A percentile compares a stretch with the other conserved stretches of the same genome.
Evolutionary conservation across 2,113 vertebrate genomes (phyloP).

Genomic region (Nyctereutes procyonoides): DNA sequence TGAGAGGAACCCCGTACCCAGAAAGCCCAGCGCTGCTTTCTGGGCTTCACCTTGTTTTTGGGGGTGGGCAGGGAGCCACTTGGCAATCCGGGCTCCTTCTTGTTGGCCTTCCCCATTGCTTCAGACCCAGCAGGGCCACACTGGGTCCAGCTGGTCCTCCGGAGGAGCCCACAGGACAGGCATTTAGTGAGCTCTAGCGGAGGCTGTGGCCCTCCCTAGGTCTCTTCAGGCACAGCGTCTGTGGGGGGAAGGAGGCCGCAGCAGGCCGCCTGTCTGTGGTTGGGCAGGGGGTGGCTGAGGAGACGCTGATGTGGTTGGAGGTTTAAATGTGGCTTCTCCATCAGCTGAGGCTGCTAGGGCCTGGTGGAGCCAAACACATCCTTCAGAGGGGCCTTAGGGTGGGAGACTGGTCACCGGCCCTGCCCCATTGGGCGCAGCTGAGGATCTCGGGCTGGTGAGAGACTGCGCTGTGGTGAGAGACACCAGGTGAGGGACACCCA

Average conservation of each 20-base stretch:
- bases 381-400: not conserved
- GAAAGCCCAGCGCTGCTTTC: not conserved
- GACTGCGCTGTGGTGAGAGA: too few species aligned
- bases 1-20: not conserved
- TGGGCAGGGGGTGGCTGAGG: not conserved
- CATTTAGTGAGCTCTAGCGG: not conserved
- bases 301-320: conserved; percentile 29
- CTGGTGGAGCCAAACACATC: not conserved
- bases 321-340: conserved; percentile 13
- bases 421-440: accelerated
- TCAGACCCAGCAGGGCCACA: not conserved
- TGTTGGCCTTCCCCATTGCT: not conserved
- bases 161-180: not conserved
- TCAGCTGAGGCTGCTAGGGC: not conserved
- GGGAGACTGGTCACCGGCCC: too few species aligned
- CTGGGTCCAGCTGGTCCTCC: not conserved
- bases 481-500: not conserved
- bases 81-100: not conserved
- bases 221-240: accelerated
- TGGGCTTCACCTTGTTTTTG: not conserved
- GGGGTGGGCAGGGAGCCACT: not conserved
- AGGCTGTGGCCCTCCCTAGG: not conserved
- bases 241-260: not conserved
- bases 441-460: not conserved
- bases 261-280: accelerated